These are phyloP conservation scores for Apocheima hispidaria DNA, from an alignment of 2,888 invertebrate species.

Conservation along the genomic window DNA sequence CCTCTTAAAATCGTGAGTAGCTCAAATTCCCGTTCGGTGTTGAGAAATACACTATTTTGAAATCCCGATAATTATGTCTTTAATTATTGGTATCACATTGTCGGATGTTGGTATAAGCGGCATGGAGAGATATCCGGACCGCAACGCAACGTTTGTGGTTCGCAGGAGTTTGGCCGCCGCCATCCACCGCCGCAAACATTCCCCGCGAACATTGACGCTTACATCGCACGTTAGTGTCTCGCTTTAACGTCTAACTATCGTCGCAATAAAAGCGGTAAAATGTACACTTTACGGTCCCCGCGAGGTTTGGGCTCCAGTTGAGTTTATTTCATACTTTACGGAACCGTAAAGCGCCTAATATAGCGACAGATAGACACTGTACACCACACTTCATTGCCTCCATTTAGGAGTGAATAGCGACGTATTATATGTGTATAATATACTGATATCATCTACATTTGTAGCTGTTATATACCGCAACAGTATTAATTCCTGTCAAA, in stretches of 20 bases:
- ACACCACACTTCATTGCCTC: slow-evolving; percentile 23
- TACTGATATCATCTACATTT: slow-evolving; percentile 20
- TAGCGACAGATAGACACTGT: slow-evolving; percentile 27
- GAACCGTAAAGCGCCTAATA: slow-evolving; percentile 33
- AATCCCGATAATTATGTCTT: too few relatives aligned
- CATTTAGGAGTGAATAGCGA: slow-evolving; percentile 17
- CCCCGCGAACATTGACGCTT: slow-evolving; percentile 54
- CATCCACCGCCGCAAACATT: slow-evolving; percentile 52
- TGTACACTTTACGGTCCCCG: slow-evolving; percentile 35
- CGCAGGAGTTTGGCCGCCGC: slow-evolving; percentile 57
- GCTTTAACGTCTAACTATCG: slow-evolving; percentile 34
- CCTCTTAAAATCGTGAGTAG: too few relatives aligned
- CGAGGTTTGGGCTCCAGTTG: slow-evolving; percentile 27
- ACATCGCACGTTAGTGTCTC: slow-evolving; percentile 31
- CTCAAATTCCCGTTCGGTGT: too few relatives aligned
- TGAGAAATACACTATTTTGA: too few relatives aligned
- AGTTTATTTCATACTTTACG: slow-evolving; percentile 27
- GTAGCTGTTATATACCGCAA: slow-evolving; percentile 24
- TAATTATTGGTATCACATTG: slow-evolving; percentile 67
- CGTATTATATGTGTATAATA: slow-evolving; percentile 14
- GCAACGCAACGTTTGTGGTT: slow-evolving; percentile 66
- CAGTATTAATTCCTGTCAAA: slow-evolving; percentile 42
- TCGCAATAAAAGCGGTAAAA: slow-evolving; percentile 34
- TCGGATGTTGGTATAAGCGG: slow-evolving; percentile 44
- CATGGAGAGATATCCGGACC: slow-evolving; percentile 53